These are phyloP conservation scores for Phrixothrix hirtus DNA, from an alignment of 2,888 invertebrate species.

Conservation along the genomic window DNA sequence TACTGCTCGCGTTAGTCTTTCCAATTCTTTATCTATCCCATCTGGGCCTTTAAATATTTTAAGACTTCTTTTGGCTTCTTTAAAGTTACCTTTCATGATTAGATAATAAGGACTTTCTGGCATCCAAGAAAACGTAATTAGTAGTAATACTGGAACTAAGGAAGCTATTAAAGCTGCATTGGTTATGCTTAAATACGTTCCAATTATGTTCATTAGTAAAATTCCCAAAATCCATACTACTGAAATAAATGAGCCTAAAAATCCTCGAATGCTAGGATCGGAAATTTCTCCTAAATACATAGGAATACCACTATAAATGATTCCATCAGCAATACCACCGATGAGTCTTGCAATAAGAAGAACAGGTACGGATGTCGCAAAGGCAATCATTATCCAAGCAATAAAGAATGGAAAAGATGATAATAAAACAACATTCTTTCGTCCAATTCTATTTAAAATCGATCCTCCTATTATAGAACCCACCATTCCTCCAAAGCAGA, in stretches of 20 bases:
- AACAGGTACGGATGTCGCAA: conserved; percentile 60
- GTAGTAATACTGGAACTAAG: conserved; percentile 61
- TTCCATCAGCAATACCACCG: conserved; percentile 63
- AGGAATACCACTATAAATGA: conserved; percentile 56
- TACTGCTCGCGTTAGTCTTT: conserved; percentile 38
- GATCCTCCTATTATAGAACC: conserved; percentile 66
- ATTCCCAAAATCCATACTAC: conserved; percentile 62
- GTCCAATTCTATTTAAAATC: conserved; percentile 67
- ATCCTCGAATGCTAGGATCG: conserved; percentile 61
- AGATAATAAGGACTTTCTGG: conserved; percentile 65
- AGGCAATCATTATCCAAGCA: conserved; percentile 67
- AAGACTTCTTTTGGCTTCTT: conserved; percentile 59
- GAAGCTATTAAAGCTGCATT: conserved; percentile 61
- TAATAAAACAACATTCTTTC: conserved; percentile 67
- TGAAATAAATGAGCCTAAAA: conserved; percentile 66
- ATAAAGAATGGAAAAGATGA: conserved; percentile 65
- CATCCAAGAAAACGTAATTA: conserved; percentile 63
- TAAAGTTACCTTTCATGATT: conserved; percentile 49
- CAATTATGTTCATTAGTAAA: conserved; percentile 65
- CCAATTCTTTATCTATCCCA: conserved; percentile 57
- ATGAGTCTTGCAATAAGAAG: conserved; percentile 60
- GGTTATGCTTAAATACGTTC: conserved; percentile 61
- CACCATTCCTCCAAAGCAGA: conserved; percentile 66
- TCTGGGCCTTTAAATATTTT: conserved; percentile 60
- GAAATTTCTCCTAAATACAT: conserved; percentile 68